Conservation (phyloP, 2,113 vertebrate genomes). For the Myiopsitta monachus region DNA sequence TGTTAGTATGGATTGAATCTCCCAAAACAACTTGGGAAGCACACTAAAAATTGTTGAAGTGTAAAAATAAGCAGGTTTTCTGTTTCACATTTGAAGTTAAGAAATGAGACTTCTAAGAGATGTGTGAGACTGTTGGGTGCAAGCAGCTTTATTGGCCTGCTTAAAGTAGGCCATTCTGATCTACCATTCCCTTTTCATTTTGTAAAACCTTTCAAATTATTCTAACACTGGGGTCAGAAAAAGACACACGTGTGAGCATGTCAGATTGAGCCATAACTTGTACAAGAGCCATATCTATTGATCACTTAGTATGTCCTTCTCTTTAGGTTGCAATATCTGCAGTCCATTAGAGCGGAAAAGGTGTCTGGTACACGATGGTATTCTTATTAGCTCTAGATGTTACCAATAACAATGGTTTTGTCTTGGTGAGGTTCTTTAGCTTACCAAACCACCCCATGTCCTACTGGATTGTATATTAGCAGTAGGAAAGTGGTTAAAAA, state of each 20-base stretch:
- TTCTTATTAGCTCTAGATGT: background rate
- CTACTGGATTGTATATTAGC: background rate
- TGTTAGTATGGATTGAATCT: background rate
- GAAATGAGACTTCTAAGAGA: background rate
- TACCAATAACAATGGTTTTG: background rate
- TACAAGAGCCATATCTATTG: background rate
- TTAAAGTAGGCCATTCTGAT: background rate
- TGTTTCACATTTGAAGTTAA: background rate
- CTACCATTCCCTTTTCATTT: background rate
- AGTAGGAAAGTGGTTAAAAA: background rate
- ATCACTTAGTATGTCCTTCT: background rate
- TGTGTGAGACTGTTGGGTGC: background rate
- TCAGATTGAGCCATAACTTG: background rate
- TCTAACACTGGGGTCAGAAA: background rate
- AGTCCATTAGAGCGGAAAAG: background rate
- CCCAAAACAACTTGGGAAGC: background rate
- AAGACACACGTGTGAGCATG: fast-evolving
- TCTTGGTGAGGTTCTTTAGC: background rate
- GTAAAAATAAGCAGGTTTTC: background rate
- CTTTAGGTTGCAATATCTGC: background rate
- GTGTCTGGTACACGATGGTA: background rate
- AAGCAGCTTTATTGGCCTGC: background rate
- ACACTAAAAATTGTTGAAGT: background rate
- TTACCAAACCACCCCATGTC: background rate
- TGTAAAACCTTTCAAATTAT: background rate